Percentiles rank a stretch among this genome's conserved stretches.
Conservation (phyloP, 2,113 vertebrate species). For the Gorilla gorilla region DNA sequence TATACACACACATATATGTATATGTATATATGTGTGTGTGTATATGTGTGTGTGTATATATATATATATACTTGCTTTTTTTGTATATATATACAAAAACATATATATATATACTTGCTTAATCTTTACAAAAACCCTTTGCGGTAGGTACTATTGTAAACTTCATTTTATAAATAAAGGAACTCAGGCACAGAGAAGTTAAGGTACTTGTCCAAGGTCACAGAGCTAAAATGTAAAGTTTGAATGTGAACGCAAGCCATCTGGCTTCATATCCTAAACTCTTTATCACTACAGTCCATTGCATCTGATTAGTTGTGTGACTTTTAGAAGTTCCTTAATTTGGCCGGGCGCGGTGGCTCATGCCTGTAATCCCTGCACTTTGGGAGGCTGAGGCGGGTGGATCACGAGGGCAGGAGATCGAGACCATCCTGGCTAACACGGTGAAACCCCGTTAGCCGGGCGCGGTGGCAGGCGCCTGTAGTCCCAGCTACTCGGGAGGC, state of each 20-base stretch:
- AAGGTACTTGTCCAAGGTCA: background rate
- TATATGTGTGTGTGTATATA: fast-evolving
- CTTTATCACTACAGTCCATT: too few species aligned
- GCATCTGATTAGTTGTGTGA: background rate
- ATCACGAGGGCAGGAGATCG: too few species aligned
- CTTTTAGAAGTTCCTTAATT: background rate
- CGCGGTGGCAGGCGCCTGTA: too few species aligned
- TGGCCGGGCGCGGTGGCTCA: background rate
- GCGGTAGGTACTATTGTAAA: background rate
- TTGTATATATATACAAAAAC: too few species aligned
- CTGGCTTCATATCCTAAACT: background rate
- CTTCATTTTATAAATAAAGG: background rate
- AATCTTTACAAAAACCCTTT: background rate
- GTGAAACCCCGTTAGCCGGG: too few species aligned
- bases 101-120: background rate
- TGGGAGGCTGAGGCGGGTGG: too few species aligned
- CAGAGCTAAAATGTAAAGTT: background rate
- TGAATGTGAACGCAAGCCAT: background rate
- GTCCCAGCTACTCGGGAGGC: too few species aligned
- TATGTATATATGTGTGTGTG: too few species aligned
- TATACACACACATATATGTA: too few species aligned
- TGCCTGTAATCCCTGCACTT: too few species aligned
- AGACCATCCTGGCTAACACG: too few species aligned
- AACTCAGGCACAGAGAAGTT: background rate
- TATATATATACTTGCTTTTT: background rate